Conservation (phyloP, 2,113 vertebrate species). For the Albula glossodonta region DNA sequence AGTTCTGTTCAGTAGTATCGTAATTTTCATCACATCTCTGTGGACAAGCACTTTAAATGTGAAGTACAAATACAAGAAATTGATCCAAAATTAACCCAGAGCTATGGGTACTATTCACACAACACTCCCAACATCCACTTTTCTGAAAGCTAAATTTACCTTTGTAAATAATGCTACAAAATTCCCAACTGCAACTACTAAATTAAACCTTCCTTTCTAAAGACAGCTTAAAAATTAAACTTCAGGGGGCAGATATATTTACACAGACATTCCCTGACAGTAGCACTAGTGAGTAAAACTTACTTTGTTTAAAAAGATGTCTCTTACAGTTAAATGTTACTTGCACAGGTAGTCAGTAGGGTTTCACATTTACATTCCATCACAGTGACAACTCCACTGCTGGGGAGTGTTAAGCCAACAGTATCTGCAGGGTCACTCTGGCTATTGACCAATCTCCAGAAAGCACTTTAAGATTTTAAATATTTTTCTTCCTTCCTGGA, state of each 20-base stretch:
- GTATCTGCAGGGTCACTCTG: conserved; percentile 17
- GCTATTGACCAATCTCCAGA: conserved; percentile 33
- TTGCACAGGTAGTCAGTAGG: neutral
- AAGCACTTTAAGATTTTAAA: conserved; percentile 39
- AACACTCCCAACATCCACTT: neutral
- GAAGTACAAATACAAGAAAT: neutral
- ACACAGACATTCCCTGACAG: neutral
- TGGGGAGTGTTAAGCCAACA: conserved; percentile 12
- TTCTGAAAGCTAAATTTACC: neutral
- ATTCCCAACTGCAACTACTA: too few relatives aligned
- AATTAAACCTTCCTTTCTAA: neutral
- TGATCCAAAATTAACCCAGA: neutral
- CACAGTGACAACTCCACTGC: conserved; percentile 6
- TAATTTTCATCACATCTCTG: conserved; percentile 36
- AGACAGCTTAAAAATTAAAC: neutral
- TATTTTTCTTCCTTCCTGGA: conserved; percentile 31
- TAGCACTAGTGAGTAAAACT: neutral
- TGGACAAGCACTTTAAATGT: neutral
- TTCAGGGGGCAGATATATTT: neutral
- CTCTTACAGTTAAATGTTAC: neutral
- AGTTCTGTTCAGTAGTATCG: conserved; percentile 17
- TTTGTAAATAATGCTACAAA: too few relatives aligned
- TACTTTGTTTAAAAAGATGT: neutral
- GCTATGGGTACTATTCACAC: neutral
- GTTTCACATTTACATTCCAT: neutral